Base-by-base conservation (phyloP, 2,888 invertebrate species). In the Lithophane semibrunnea region DNA sequence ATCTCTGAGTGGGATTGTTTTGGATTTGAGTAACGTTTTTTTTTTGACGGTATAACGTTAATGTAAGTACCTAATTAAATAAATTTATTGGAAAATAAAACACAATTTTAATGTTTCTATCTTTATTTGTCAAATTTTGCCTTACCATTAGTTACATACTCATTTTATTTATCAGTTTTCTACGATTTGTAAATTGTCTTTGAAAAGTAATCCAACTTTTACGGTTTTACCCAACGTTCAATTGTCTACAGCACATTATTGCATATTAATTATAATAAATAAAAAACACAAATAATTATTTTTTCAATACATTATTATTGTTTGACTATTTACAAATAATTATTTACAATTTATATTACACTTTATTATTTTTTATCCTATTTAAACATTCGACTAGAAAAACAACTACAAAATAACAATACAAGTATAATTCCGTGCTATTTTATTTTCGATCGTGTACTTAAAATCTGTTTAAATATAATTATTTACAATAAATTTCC, bases 61-160 rank as follows among this genome's bases (percentile, higher is more conserved):
- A 37, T 37, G 4, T 37, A 37, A n/a, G 1, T 54, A 21, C 2
- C 9, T 16, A 0, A 3, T 44, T 29, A 5, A 63, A 29, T 47
- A 3, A 42, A 63, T 60, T 4, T 47, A 24, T 5, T 21, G 0
- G 49, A 56, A 73, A 90, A 91, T 85, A 87, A 93, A 92, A 93
- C 83, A 80, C 66, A 54, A 54, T 80, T 72, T 70, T 82, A 88
- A 90, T 81, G 80, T 94, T 93, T 92, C 95, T 95, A 96, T 95
- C 91, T 96, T 96, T 96, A 96, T 96, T 96, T 96, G 96, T 96
- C 96, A 95, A 96, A 95, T 90, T 95, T 94, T 91, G 87, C 90
- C 95, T 94, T 95, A 88, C 37, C 37, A 77, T 79, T 82, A 88
- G 49, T 85, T 88, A 94, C 88, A 82, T 84, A 87, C 88, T 85